phyloP scores from a whole-genome alignment of 1,140 invertebrate genomes.

The Drosophila jambulina region DNA sequence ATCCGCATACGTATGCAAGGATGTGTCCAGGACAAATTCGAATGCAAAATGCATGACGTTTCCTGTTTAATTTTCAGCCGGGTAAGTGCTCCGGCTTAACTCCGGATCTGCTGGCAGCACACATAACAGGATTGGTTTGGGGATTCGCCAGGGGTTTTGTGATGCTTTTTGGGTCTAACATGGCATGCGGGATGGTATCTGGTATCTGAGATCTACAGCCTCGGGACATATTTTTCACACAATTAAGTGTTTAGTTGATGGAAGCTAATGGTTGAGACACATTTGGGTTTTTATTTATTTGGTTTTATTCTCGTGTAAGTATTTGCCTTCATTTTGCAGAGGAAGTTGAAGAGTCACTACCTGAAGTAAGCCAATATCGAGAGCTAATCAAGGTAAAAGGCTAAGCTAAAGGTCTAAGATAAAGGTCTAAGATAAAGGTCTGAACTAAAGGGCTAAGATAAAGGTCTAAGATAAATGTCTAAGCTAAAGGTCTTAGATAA shows the following conservation, averaged over 20 bases:
- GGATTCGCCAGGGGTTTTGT: constrained; percentile 5
- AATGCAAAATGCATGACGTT: constrained; percentile 81
- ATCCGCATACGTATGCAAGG: constrained; percentile 7
- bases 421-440: neutral
- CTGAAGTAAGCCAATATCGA: too few relatives aligned
- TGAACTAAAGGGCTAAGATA: too few relatives aligned
- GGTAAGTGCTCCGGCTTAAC: constrained; percentile 67
- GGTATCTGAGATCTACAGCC: constrained; percentile 15
- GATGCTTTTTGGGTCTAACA: neutral
- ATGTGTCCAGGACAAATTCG: constrained; percentile 55
- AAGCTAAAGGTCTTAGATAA: too few relatives aligned
- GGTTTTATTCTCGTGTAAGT: neutral
- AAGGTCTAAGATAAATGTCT: neutral
- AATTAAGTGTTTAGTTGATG: constrained; percentile 15
- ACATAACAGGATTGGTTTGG: constrained; percentile 6
- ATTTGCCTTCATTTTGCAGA: too few relatives aligned
- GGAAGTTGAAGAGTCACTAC: too few relatives aligned
- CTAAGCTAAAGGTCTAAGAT: too few relatives aligned
- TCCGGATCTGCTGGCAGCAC: constrained; percentile 26
- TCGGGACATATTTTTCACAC: constrained; percentile 24
- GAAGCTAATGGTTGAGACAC: neutral
- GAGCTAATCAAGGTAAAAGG: neutral
- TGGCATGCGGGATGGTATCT: too few relatives aligned
- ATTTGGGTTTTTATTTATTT: neutral
- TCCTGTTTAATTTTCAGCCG: constrained; percentile 75